These are phyloP conservation scores for Drosophila aldrichi DNA, from an alignment of 2,888 invertebrate genomes.

Conservation along the genomic window DNA sequence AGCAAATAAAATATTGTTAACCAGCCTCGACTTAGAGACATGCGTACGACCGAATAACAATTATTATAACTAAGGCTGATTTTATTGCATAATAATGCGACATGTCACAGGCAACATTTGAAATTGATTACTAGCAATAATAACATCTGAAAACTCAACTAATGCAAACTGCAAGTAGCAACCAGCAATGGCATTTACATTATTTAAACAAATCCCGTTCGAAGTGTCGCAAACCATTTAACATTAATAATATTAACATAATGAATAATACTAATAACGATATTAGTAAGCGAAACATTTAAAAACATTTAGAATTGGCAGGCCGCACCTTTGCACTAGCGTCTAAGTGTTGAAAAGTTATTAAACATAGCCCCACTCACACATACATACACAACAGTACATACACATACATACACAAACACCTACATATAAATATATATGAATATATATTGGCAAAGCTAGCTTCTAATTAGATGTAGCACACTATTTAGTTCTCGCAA, in stretches of 20 bases:
- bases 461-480: conserved; percentile 72
- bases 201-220: conserved; percentile 39
- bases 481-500: conserved; percentile 77
- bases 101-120: conserved; percentile 27
- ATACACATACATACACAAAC: conserved; percentile 9
- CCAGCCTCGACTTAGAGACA: conserved; percentile 36
- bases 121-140: conserved; percentile 42
- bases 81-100: conserved; percentile 66
- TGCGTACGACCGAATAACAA: conserved; percentile 66
- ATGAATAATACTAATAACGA: conserved; percentile 18
- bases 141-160: conserved; percentile 35
- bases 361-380: conserved; percentile 49
- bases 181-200: conserved; percentile 60
- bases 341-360: conserved; percentile 77
- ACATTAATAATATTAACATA: conserved; percentile 8
- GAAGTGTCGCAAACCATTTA: conserved; percentile 50
- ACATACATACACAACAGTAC: conserved; percentile 8
- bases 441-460: conserved; percentile 60
- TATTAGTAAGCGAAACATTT: conserved; percentile 45
- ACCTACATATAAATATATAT: conserved; percentile 5
- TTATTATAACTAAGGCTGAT: conserved; percentile 80
- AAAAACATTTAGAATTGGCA: conserved; percentile 68
- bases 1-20: conserved; percentile 46
- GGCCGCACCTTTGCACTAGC: conserved; percentile 75
- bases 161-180: conserved; percentile 24